A percentile compares a stretch with the other conserved stretches of the same genome.
These are phyloP conservation scores for Drosophila vallismaia DNA, from an alignment of 2,888 invertebrate species.

Conservation along the genomic window DNA sequence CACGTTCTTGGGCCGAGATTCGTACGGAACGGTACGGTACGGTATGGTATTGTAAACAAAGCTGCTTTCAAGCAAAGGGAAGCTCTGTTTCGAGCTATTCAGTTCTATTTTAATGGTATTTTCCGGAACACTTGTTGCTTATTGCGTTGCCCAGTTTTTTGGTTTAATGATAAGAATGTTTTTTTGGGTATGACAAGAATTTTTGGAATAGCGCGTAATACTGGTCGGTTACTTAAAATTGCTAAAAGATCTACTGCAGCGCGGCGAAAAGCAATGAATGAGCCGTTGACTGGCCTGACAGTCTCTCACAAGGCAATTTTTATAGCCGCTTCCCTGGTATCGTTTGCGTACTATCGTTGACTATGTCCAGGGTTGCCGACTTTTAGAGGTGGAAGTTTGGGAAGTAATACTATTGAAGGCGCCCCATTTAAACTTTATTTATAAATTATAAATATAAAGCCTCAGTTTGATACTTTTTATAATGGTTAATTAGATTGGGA, in stretches of 20 bases:
- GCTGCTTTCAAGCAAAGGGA: background rate
- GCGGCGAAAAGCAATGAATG: conserved; percentile 57
- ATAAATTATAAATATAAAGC: too few species aligned
- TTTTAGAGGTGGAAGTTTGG: conserved; percentile 14
- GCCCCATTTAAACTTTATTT: background rate
- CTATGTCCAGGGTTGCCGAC: conserved; percentile 14
- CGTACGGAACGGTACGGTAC: conserved; percentile 19
- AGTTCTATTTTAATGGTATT: background rate
- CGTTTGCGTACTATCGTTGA: background rate
- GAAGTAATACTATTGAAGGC: background rate
- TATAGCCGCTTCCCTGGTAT: conserved; percentile 51
- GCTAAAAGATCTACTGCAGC: conserved; percentile 36
- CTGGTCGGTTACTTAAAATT: conserved; percentile 44
- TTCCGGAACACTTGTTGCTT: conserved; percentile 67
- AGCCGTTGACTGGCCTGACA: conserved; percentile 66
- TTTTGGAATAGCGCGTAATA: conserved; percentile 56
- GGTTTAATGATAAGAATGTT: background rate
- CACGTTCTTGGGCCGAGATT: conserved; percentile 46
- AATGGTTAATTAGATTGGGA: background rate
- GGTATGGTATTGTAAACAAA: conserved; percentile 37
- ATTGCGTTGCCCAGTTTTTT: conserved; percentile 39
- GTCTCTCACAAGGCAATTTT: conserved; percentile 61
- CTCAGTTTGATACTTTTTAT: background rate
- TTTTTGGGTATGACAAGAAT: conserved; percentile 12
- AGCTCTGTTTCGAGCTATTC: conserved; percentile 15